These are phyloP conservation scores for Lichenostomus cassidix DNA, from an alignment of 2,113 vertebrate species.

Conservation along the genomic window DNA sequence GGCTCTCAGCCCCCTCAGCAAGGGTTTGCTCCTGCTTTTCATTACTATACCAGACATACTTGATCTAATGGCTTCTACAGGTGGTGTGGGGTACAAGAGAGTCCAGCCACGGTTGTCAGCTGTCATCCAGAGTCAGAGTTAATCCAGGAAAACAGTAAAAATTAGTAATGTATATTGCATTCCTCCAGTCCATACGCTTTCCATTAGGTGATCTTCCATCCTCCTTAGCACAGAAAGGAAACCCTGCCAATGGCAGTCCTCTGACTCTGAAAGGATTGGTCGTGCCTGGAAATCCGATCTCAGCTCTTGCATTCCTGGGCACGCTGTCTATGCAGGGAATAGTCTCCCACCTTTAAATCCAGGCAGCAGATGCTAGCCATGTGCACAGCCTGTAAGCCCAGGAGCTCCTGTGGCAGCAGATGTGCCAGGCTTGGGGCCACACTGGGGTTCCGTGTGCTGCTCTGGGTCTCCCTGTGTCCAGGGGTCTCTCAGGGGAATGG, in stretches of 20 bases:
- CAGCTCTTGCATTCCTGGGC: slow-evolving; percentile 32
- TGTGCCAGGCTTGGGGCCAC: rapidly evolving
- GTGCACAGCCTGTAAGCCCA: background rate
- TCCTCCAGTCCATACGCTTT: slow-evolving; percentile 68
- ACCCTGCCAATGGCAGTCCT: slow-evolving; percentile 2
- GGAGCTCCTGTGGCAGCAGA: background rate
- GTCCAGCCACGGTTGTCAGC: slow-evolving; percentile 18
- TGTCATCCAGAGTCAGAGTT: slow-evolving; percentile 69
- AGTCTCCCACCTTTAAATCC: slow-evolving; percentile 50
- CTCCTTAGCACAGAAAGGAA: background rate
- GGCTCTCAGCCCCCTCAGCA: background rate
- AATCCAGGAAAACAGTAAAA: slow-evolving; percentile 70
- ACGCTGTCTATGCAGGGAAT: slow-evolving; percentile 11
- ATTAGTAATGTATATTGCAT: slow-evolving; percentile 61
- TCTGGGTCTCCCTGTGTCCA: background rate
- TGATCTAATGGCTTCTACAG: slow-evolving; percentile 61
- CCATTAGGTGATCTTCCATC: slow-evolving; percentile 57
- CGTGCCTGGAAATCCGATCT: slow-evolving; percentile 46
- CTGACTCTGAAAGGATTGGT: slow-evolving; percentile 26
- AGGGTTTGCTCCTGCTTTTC: slow-evolving; percentile 11
- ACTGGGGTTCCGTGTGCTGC: rapidly evolving
- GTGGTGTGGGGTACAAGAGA: background rate
- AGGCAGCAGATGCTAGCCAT: slow-evolving; percentile 27
- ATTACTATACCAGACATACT: background rate
- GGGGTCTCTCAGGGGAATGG: background rate